Base-by-base conservation (phyloP, 2,888 invertebrate species). In the Athetis lepigone region DNA sequence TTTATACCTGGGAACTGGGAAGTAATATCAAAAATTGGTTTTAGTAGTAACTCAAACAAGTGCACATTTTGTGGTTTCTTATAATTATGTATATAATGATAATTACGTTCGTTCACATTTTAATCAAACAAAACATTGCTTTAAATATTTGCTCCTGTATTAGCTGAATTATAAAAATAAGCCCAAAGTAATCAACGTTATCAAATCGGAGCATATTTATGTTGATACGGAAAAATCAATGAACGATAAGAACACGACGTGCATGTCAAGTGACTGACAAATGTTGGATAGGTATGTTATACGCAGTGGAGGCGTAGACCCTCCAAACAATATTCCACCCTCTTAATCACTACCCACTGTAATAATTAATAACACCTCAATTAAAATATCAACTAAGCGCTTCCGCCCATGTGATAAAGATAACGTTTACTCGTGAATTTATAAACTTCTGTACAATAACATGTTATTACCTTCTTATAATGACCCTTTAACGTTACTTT, bases 361-460 rank as follows among this genome's bases (percentile, higher is more conserved):
- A 89, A 92, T 93, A 92, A 93, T 92, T 92, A 93, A 92, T 92
- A 92, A 90, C 91, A 88, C 88, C 88, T 91, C 90, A 92, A 93
- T 93, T 93, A 92, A 91, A 92, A 91, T 89, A 93, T 92, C 91
- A 90, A 90, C 89, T 87, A 88, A 88, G 85, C 84, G 85, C 86
- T 90, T 90, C 90, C 89, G 88, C 88, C 86, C 86, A 86, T 88
- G 75, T 87, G 87, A 89, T 88, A 84, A 85, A 89, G 85, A 82
- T 83, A 79, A 77, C 76, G 70, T 81, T 79, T 50, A 45, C 57
- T 71, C 21, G 55, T 68, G 68, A 74, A 68, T 80, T 55, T 68
- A 75, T 74, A 81, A 70, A 71, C 73, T 74, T 70, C 61, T 61
- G 50, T 68, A 71, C 64, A 68, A 69, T 72, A 76, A 74, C 75